A percentile compares a stretch with the other conserved stretches of the same genome.
Conservation (phyloP, 2,888 invertebrate genomes). For the Nephrotoma flavescens region DNA sequence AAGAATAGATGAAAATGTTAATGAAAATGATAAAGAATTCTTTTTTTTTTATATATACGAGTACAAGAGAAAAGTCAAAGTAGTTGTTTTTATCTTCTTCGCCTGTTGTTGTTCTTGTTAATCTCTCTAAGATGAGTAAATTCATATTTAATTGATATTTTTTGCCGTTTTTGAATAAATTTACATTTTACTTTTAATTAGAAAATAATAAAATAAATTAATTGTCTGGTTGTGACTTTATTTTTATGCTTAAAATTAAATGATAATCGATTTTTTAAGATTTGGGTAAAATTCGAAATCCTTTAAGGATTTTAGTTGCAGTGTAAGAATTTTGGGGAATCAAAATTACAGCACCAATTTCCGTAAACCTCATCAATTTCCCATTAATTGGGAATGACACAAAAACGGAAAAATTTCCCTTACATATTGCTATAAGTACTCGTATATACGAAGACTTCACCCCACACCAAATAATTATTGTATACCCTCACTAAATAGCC, state of each 20-base stretch:
- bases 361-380: not conserved
- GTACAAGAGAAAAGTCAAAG: not conserved
- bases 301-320: not conserved
- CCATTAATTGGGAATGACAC: not conserved
- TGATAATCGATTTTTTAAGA: not conserved
- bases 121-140: not conserved
- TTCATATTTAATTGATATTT: slow-evolving; percentile 4
- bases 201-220: not conserved
- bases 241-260: not conserved
- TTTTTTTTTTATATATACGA: not conserved
- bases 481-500: not conserved
- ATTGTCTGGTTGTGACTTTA: not conserved
- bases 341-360: not conserved
- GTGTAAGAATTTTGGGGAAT: not conserved
- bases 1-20: not conserved
- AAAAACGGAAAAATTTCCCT: not conserved
- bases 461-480: not conserved
- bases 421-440: too few species aligned
- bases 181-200: not conserved
- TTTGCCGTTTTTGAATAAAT: not conserved
- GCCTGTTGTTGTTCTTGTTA: not conserved
- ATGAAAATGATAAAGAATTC: not conserved
- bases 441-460: not conserved
- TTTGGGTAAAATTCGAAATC: not conserved
- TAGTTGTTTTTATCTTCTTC: not conserved